Conservation (phyloP, 2,113 vertebrate species). For the Gila orcuttii region DNA sequence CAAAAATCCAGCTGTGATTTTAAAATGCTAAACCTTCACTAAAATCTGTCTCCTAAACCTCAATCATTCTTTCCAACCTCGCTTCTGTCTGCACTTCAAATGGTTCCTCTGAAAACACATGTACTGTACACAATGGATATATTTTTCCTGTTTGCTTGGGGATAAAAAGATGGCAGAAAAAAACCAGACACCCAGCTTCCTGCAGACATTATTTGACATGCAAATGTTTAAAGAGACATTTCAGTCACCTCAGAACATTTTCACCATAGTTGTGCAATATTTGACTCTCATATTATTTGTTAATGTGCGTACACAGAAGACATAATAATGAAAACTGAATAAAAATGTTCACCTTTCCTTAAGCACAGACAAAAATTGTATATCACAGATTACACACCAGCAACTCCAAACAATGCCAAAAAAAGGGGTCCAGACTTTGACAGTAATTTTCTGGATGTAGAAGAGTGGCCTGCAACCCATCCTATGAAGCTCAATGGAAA, state of each 20-base stretch:
- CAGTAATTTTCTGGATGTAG: neutral
- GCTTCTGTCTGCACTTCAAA: neutral
- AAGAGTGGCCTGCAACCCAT: neutral
- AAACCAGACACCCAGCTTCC: slow-evolving; percentile 5
- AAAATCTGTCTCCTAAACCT: slow-evolving; percentile 5
- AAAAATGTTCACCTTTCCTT: neutral
- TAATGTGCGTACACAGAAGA: neutral
- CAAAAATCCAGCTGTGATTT: neutral
- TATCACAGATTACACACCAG: neutral
- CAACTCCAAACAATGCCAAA: neutral
- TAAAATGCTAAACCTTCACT: neutral
- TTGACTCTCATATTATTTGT: neutral
- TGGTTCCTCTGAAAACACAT: slow-evolving; percentile 4
- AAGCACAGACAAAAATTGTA: no score
- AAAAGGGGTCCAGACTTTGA: neutral
- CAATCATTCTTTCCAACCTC: slow-evolving; percentile 15
- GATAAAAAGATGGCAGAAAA: neutral
- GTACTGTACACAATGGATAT: slow-evolving; percentile 23
- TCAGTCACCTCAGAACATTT: neutral
- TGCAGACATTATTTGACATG: slow-evolving; percentile 12
- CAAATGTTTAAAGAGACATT: neutral
- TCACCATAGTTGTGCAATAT: neutral
- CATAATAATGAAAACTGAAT: neutral
- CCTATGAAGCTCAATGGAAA: no score
- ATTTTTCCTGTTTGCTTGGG: slow-evolving; percentile 14